These are phyloP conservation scores for Eriocheir sinensis DNA, from an alignment of 1,140 invertebrate genomes.

Conservation along the genomic window DNA sequence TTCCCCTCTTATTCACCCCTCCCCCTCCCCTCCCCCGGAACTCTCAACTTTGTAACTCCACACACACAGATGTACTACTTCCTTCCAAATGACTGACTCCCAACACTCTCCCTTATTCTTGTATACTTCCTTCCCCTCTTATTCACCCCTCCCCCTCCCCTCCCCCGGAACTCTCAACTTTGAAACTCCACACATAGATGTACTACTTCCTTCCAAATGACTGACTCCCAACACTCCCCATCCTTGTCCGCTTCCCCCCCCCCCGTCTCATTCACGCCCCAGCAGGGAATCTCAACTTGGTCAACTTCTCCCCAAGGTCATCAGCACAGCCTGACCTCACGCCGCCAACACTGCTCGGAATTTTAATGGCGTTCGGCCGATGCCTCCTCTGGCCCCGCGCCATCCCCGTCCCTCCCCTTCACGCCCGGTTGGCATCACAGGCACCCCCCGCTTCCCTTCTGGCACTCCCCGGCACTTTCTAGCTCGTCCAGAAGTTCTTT, in stretches of 20 bases:
- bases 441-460: background rate
- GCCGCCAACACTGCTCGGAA: background rate
- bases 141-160: background rate
- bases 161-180: background rate
- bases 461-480: background rate
- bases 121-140: background rate
- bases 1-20: background rate
- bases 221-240: background rate
- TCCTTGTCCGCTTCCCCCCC: background rate
- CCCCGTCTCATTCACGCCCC: background rate
- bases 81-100: too few species aligned
- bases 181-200: background rate
- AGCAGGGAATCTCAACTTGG: too few species aligned
- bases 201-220: too few species aligned
- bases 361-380: background rate
- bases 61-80: too few species aligned
- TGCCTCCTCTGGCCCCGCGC: background rate
- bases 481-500: background rate
- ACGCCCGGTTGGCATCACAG: background rate
- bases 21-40: background rate
- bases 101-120: background rate
- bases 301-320: background rate
- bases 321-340: conserved; percentile 1
- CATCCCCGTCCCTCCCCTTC: too few species aligned
- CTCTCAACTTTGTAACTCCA: background rate